Conservation (phyloP, 2,113 vertebrate species). For the Carollia perspicillata region DNA sequence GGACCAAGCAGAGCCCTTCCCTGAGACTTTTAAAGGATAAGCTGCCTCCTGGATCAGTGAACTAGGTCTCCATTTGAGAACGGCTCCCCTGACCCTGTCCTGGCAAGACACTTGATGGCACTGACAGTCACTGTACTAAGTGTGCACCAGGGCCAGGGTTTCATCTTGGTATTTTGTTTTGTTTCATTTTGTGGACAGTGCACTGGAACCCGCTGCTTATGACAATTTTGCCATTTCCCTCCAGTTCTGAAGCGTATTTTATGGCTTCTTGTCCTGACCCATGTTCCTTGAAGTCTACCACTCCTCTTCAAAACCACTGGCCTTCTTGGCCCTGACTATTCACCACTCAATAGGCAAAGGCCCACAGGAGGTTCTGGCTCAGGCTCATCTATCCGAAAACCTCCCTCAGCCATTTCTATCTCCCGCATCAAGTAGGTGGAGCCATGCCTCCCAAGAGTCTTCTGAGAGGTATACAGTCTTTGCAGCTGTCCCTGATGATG, state of each 20-base stretch:
- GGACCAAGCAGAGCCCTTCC: background rate
- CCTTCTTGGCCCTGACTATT: background rate
- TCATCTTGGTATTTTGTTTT: background rate
- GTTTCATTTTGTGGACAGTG: background rate
- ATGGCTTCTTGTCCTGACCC: background rate
- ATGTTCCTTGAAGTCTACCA: background rate
- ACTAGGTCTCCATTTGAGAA: background rate
- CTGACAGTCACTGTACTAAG: background rate
- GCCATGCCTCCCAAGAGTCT: background rate
- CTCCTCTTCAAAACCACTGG: background rate
- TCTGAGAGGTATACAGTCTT: background rate
- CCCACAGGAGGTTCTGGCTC: background rate
- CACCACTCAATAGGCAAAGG: background rate
- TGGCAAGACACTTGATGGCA: background rate
- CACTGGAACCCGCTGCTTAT: background rate
- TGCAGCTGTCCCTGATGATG: background rate
- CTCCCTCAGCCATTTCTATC: background rate
- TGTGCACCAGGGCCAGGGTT: background rate
- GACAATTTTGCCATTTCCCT: background rate
- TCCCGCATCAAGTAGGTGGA: background rate
- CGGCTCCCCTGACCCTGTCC: background rate
- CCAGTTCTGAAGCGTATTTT: background rate
- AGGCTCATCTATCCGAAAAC: background rate
- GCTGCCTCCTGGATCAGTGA: background rate
- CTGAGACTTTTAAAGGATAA: background rate